Evolutionary conservation across 2,888 invertebrate genomes (phyloP), one percentile per base, ranked within the genome.

Genomic region (Ametastegia equiseti): DNA sequence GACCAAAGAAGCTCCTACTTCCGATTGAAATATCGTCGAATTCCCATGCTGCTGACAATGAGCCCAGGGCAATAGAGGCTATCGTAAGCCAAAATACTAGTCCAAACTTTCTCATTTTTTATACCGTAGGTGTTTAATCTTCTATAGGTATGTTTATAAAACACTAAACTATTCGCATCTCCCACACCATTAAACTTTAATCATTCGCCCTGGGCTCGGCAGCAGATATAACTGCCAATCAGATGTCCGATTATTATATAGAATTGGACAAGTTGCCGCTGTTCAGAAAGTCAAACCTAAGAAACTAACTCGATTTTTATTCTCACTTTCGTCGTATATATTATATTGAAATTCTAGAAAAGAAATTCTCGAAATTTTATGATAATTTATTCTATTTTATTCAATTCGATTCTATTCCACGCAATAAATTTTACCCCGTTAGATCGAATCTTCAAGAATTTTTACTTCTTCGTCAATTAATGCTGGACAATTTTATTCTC

Each of bases 41-140:
- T 23, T 65, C 23, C 15, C 67, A 42, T 13, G 23, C 30, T 9
- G 54, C 57, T 11, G 60, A 42, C n/a, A 7, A 54, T 15, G 7
- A 63, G 19, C 42, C 83, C 5, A 83, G 80, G 57, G 81, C 84
- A 30, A 85, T 83, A 80, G 45, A 82, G 71, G 83, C 80, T 81
- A 85, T 63, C 19, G 82, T 78, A 19, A 81, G 77, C 81, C 63
- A 81, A 45, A 42, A 85, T 78, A 39, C 83, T 36, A 79, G 80
- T 19, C 39, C 45, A 50, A 81, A 78, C 50, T 81, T 80, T 73
- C 81, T 77, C 81, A 81, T 81, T 47, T 81, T 23, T 13, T 23
- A 57, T n/a, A 15, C 30, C 11, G 23, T 45, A 65, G 13, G 2
- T 33, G 30, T 39, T 36, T 39, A 11, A n/a, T 39, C 9, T 45